A percentile compares a stretch with the other conserved stretches of the same genome.
Evolutionary conservation across 2,888 invertebrate species (phyloP).

Genomic region (Aelia acuminata): DNA sequence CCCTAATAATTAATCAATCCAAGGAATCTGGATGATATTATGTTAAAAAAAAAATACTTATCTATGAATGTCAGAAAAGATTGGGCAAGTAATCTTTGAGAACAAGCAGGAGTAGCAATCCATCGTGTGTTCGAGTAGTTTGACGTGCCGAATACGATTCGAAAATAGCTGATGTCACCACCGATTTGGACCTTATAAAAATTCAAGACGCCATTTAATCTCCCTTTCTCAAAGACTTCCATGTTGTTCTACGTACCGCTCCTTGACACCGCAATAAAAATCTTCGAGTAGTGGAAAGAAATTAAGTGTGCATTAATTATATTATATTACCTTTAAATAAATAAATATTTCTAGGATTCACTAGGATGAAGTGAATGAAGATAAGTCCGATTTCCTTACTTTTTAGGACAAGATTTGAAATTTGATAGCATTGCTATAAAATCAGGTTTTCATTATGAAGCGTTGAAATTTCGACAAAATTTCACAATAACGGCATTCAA

Average conservation of each 20-base stretch:
- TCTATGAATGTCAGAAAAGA: not conserved
- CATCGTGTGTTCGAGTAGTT: not conserved
- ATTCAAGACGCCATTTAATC: slow-evolving; percentile 2
- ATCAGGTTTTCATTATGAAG: no score
- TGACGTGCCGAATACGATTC: not conserved
- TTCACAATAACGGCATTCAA: no score
- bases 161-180: slow-evolving; percentile 20
- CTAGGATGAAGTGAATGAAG: no score
- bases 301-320: not conserved
- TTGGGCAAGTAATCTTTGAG: not conserved
- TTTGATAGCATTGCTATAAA: no score
- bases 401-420: no score
- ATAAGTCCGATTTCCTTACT: no score
- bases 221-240: not conserved
- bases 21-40: not conserved
- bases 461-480: no score
- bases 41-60: not conserved
- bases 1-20: fast-evolving
- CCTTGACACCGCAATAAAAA: not conserved
- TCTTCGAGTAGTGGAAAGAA: not conserved
- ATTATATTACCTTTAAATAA: no score
- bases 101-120: not conserved
- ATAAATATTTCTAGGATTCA: no score
- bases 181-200: slow-evolving; percentile 19
- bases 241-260: not conserved